Evolutionary conservation across 1,140 invertebrate genomes (phyloP).

Genomic region (Drosophila tristis): DNA sequence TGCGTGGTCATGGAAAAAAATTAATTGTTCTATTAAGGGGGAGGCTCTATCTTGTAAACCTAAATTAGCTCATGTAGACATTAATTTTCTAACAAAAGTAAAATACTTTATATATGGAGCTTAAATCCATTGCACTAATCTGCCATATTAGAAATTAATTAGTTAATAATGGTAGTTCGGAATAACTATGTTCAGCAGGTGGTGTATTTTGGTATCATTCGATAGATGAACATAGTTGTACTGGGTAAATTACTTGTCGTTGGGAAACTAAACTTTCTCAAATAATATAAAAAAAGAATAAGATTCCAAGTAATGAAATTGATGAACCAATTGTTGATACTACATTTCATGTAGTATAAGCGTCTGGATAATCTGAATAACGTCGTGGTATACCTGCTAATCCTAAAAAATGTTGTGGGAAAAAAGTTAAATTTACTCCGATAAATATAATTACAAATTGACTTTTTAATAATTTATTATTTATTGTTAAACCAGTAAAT

Average conservation of each 20-base stretch:
- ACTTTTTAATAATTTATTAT: too few species aligned
- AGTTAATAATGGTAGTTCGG: slow-evolving; percentile 84
- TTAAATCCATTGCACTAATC: slow-evolving; percentile 86
- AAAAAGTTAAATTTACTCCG: slow-evolving; percentile 59
- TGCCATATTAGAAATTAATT: slow-evolving; percentile 85
- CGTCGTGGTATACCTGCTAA: slow-evolving; percentile 90
- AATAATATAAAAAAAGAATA: slow-evolving; percentile 86
- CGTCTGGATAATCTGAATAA: slow-evolving; percentile 89
- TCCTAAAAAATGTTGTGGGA: slow-evolving; percentile 91
- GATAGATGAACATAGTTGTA: slow-evolving; percentile 85
- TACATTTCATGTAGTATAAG: slow-evolving; percentile 87
- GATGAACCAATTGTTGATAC: slow-evolving; percentile 87
- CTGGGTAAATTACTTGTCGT: slow-evolving; percentile 84
- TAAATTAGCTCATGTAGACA: slow-evolving; percentile 85
- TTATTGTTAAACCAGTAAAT: too few species aligned
- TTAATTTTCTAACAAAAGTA: slow-evolving; percentile 85
- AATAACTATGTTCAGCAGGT: slow-evolving; percentile 86
- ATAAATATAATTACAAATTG: too few species aligned
- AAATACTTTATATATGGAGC: slow-evolving; percentile 86
- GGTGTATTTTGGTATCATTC: slow-evolving; percentile 87
- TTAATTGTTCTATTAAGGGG: too few species aligned
- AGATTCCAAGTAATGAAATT: slow-evolving; percentile 85
- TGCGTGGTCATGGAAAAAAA: slow-evolving; percentile 87
- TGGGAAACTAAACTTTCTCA: slow-evolving; percentile 83
- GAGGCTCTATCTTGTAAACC: slow-evolving; percentile 83